These are phyloP conservation scores for Heptranchias perlo DNA, from an alignment of 2,113 vertebrate species.

Conservation along the genomic window DNA sequence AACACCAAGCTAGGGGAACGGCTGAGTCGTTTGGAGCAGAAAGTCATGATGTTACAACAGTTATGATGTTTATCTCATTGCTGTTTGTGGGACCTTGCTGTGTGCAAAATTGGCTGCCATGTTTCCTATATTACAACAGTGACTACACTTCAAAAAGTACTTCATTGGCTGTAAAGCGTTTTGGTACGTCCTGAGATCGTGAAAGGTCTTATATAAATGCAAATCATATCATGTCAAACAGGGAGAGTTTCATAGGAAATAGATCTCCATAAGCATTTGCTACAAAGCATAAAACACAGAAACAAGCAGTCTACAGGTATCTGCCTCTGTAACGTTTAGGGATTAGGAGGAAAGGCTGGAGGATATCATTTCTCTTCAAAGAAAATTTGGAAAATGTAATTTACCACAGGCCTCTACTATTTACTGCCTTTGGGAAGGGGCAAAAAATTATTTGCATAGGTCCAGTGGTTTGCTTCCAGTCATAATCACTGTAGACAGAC, in stretches of 20 bases:
- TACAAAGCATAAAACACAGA: not conserved
- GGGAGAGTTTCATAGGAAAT: not conserved
- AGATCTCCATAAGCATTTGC: not conserved
- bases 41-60: too few species aligned
- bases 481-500: not conserved
- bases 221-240: not conserved
- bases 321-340: not conserved
- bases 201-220: not conserved
- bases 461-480: not conserved
- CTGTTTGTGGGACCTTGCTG: not conserved
- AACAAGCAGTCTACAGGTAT: not conserved
- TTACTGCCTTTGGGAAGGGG: not conserved
- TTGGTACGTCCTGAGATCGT: not conserved
- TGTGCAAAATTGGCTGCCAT: not conserved
- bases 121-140: not conserved
- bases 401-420: not conserved
- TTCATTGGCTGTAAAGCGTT: not conserved
- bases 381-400: not conserved
- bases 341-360: not conserved
- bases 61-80: not conserved
- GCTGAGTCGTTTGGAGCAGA: too few species aligned
- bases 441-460: not conserved
- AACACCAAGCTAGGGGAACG: too few species aligned
- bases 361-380: not conserved
- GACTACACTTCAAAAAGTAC: not conserved